These are phyloP conservation scores for Chaitophorus viminalis DNA, from an alignment of 2,888 invertebrate genomes.

Conservation along the genomic window DNA sequence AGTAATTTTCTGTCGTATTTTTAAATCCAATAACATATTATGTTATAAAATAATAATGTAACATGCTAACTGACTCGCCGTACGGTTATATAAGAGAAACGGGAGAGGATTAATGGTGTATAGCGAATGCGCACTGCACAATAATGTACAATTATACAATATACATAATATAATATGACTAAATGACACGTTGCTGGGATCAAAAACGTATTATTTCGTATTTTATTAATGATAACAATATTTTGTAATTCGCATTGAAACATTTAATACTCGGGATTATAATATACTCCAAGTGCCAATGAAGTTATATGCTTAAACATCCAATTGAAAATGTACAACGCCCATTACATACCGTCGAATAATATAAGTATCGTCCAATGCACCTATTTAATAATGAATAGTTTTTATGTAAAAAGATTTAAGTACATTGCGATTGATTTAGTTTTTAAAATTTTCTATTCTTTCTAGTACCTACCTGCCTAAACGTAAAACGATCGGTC, in stretches of 20 bases:
- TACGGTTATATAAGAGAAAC: not conserved
- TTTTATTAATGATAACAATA: conserved; percentile 22
- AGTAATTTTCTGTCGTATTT: not conserved
- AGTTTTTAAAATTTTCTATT: not conserved
- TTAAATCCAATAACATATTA: conserved; percentile 2
- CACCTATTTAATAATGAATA: too few relatives aligned
- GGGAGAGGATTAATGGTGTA: not conserved
- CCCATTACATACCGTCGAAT: not conserved
- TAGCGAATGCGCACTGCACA: not conserved
- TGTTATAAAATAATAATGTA: conserved; percentile 36
- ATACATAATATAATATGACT: too few relatives aligned
- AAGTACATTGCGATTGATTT: not conserved
- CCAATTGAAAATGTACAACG: conserved; percentile 16
- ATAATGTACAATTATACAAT: too few relatives aligned
- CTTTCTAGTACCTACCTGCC: too few relatives aligned
- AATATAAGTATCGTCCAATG: not conserved
- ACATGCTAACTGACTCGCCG: not conserved
- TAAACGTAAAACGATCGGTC: not conserved
- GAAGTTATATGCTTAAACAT: conserved; percentile 20
- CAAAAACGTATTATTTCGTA: not conserved
- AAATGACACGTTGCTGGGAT: not conserved
- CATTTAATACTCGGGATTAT: not conserved
- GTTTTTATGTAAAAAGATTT: not conserved
- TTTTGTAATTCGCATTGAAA: conserved; percentile 6
- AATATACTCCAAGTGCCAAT: not conserved